phyloP scores from a whole-genome alignment of 2,797 vertebrate genomes.

The Sebastes steindachneri region DNA sequence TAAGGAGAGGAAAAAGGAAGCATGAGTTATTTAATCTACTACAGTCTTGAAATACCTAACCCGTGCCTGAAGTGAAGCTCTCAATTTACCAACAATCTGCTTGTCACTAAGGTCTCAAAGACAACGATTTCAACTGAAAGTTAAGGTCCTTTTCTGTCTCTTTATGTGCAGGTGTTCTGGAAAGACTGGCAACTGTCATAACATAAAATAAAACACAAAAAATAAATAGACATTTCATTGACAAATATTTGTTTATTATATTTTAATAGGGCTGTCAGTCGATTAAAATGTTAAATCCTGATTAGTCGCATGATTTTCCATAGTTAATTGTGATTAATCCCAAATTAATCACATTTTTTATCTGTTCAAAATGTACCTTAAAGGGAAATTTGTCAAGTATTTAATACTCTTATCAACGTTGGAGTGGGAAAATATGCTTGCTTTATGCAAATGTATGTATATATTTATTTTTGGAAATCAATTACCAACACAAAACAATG shows the following conservation, averaged over 20 bases:
- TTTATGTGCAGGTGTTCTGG: not conserved
- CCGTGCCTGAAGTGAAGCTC: slow-evolving; percentile 11
- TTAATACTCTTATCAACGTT: too few relatives aligned
- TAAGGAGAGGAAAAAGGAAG: not conserved
- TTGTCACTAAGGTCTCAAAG: slow-evolving; percentile 27
- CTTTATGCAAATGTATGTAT: too few relatives aligned
- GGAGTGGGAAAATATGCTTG: too few relatives aligned
- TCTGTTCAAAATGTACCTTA: too few relatives aligned
- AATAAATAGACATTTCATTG: not conserved
- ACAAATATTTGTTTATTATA: not conserved
- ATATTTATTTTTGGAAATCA: too few relatives aligned
- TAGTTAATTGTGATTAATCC: too few relatives aligned
- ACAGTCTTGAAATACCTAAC: slow-evolving; percentile 3
- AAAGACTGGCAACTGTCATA: not conserved
- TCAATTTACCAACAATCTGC: slow-evolving; percentile 14
- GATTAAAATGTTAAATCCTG: too few relatives aligned
- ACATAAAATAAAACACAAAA: not conserved
- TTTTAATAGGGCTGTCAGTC: not conserved
- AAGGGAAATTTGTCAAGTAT: too few relatives aligned
- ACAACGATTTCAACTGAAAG: slow-evolving; percentile 28
- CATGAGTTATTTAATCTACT: not conserved
- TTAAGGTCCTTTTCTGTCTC: not conserved
- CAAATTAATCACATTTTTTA: too few relatives aligned
- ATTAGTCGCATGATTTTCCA: too few relatives aligned
- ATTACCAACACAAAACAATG: too few relatives aligned